Evolutionary conservation across 1,140 invertebrate species (phyloP).

Genomic region (Aphelenchoides besseyi): DNA sequence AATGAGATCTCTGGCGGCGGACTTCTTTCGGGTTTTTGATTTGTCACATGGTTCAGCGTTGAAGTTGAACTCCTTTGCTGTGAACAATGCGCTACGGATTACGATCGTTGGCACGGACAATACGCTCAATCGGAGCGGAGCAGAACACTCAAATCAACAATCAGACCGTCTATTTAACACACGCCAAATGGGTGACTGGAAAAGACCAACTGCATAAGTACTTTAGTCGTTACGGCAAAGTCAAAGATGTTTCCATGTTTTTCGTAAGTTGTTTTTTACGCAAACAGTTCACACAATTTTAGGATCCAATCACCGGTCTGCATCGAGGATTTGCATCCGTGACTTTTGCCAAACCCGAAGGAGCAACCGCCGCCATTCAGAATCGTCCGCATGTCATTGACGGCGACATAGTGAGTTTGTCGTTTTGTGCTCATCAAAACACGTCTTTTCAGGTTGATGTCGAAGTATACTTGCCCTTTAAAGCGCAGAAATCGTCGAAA

Average conservation of each 20-base stretch:
- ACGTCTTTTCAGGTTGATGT: constrained; percentile 41
- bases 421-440: constrained; percentile 5
- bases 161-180: constrained; percentile 52
- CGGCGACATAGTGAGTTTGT: constrained; percentile 46
- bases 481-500: constrained; percentile 19
- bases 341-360: constrained; percentile 46
- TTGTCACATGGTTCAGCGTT: not conserved
- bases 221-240: constrained; percentile 53
- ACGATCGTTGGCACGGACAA: not conserved
- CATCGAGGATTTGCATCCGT: constrained; percentile 59
- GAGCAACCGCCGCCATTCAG: constrained; percentile 48
- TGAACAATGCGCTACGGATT: not conserved
- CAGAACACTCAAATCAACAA: not conserved
- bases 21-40: not conserved
- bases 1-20: not conserved
- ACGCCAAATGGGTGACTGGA: constrained; percentile 55
- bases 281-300: constrained; percentile 15
- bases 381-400: constrained; percentile 57
- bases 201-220: constrained; percentile 52
- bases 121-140: not conserved
- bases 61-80: not conserved
- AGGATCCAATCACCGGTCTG: constrained; percentile 57
- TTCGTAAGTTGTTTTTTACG: constrained; percentile 48
- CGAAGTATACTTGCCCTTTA: constrained; percentile 46
- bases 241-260: constrained; percentile 51